Evolutionary conservation across 2,888 invertebrate species (phyloP), one percentile per base, ranked within the genome.

Genomic region (Apomyelois bistriatella): DNA sequence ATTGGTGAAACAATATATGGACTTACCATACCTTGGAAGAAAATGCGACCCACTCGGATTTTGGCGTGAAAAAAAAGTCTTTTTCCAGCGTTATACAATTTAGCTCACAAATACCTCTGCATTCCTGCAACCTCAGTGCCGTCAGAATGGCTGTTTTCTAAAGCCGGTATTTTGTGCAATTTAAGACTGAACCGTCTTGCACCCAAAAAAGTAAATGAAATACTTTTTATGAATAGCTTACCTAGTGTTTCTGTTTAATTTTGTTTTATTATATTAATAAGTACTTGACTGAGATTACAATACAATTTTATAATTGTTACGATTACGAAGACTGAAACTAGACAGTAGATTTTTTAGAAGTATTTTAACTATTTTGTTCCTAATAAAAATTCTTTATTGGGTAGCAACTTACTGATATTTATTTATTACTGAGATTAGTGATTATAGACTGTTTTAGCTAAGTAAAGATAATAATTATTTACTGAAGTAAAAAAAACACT

Each of bases 91-190:
- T 50, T 59, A 12, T 55, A 13, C 41, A n/a, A 54, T 52, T 53
- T 58, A 42, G 58, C 60, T 15, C 51, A 43, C 0, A 60, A 57
- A 57, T 62, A 62, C 55, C 36, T 60, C 15, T 61, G 59, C 48
- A 59, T 61, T 36, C 57, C 58, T 9, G 59, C 62, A 50, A 22
- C 58, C 3, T 58, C 59, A 52, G 58, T 60, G 17, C 58, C 61
- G 50, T 58, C 63, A 51, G 63, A 59, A 12, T 54, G 57, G 13
- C 47, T 62, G 40, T 62, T 60, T 59, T 62, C 59, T 13, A 56
- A 60, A 54, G 57, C 62, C 28, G 60, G 57, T 22, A 51, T 59
- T 54, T 55, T 59, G 48, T 57, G 56, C 17, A 58, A 56, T 55
- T 51, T 59, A 47, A 57, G 56, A 58, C 43, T 58, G 36, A 62